phyloP scores from a whole-genome alignment of 1,140 invertebrate species.

The Camponotus floridanus region DNA sequence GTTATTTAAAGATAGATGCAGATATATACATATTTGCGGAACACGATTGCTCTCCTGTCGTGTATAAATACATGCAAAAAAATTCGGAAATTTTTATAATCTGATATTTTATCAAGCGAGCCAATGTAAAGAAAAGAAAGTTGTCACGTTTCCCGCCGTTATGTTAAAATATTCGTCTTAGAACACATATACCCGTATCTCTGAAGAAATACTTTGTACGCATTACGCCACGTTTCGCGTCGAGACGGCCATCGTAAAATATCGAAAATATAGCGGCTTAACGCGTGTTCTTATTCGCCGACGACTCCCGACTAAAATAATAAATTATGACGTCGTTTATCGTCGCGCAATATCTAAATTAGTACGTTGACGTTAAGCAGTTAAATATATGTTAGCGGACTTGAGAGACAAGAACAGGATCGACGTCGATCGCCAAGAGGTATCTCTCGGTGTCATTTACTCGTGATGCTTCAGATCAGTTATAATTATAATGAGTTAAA shows the following conservation, averaged over 20 bases:
- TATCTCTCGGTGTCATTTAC: slow-evolving; percentile 10
- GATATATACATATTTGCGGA: too few species aligned
- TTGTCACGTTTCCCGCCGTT: not conserved
- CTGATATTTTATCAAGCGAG: not conserved
- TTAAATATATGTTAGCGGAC: not conserved
- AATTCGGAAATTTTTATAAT: slow-evolving; percentile 15
- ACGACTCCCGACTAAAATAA: not conserved
- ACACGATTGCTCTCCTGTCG: not conserved
- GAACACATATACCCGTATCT: not conserved
- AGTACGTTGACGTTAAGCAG: slow-evolving; percentile 19
- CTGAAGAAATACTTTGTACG: not conserved
- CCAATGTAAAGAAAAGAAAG: not conserved
- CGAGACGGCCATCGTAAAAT: not conserved
- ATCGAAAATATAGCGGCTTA: slow-evolving; percentile 21
- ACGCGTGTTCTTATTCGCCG: slow-evolving; percentile 1
- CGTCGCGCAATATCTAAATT: slow-evolving; percentile 39
- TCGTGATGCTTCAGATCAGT: not conserved
- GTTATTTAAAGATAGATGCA: not conserved
- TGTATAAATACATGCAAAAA: not conserved
- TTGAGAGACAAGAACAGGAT: not conserved
- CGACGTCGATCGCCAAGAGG: not conserved
- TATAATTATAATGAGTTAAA: slow-evolving; percentile 1
- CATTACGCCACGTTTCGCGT: not conserved
- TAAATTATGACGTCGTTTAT: slow-evolving; percentile 40
- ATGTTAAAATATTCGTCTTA: slow-evolving; percentile 14